Evolutionary conservation across 2,113 vertebrate species (phyloP), one percentile per base, ranked within the genome.

Genomic region (Pedetes capensis): DNA sequence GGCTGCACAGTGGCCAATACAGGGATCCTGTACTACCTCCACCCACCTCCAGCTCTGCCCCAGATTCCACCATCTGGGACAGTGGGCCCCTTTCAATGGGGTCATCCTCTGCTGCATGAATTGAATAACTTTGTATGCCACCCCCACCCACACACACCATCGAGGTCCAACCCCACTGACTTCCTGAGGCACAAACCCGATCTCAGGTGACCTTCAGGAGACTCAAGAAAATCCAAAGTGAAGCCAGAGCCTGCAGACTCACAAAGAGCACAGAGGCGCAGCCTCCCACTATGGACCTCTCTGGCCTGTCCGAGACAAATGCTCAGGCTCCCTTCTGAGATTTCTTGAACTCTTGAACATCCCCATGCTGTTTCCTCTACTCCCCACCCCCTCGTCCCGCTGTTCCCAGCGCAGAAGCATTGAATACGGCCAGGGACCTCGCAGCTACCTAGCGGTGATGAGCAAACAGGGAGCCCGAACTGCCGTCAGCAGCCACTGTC

Each of bases 191-290:
- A 81, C 37, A 66, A 81, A 74, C n/a, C 47, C 74, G 74, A 51
- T n/a, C 63, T 82, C 79, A 89, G 89, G 29, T 53, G 74, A 42
- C 71, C 82, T 63, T 89, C 76, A 61, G 76, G 68, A 94, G 72
- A 80, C 42, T 87, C 74, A 74, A 80, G 93, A 89, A 83, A 79
- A 91, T 27, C 89, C 95, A 69, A 47, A 63, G 39, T 42, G 59
- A 79, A 88, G 44, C 37, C 20, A 47, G 68, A 69, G 68, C 47
- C 55, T 39, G 68, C 20, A 55, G n/a, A 6, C 39, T 53, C 17
- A 4, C 3, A 9, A 49, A 72, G 42, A 82, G 91, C 6, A 23
- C 53, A 49, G 61, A 10, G 8, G 37, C 27, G 37, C 20, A 6
- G 10, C 44, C 49, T 66, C 57, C 42, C 53, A 10, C 34, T 57